These are phyloP conservation scores for Lynx canadensis DNA, from an alignment of 2,113 vertebrate genomes.

Conservation along the genomic window DNA sequence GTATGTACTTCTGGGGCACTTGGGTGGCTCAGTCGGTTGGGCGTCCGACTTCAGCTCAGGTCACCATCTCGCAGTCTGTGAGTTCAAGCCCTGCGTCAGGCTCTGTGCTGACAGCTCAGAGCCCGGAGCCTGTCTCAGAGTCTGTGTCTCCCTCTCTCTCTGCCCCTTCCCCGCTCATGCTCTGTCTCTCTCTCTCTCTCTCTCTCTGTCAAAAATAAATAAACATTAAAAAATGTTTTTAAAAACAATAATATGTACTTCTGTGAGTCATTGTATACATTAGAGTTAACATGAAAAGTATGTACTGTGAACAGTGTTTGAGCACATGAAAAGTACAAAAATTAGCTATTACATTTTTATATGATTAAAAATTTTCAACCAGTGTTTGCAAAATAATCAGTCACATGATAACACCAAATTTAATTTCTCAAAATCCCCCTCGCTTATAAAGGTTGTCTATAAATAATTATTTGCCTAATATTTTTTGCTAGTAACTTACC, in stretches of 20 bases:
- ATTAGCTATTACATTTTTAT: neutral
- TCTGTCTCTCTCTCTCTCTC: no score
- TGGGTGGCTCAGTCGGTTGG: no score
- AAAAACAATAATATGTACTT: neutral
- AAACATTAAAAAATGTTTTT: no score
- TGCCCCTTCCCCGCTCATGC: no score
- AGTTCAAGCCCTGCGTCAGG: no score
- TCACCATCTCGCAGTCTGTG: no score
- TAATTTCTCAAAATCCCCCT: neutral
- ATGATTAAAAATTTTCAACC: slow-evolving; percentile 6
- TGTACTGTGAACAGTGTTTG: neutral
- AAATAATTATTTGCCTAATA: slow-evolving; percentile 31
- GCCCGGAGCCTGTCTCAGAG: no score
- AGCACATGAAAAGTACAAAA: neutral
- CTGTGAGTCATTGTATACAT: neutral
- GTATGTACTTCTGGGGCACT: neutral
- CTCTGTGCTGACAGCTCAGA: no score
- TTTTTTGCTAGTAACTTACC: neutral
- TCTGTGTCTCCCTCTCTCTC: no score
- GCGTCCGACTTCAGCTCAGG: no score
- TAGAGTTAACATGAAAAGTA: neutral
- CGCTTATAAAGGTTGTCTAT: neutral
- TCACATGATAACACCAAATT: neutral
- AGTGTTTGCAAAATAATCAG: neutral
- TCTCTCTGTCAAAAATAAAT: no score